Percentiles rank a stretch among this genome's conserved stretches.
These are phyloP conservation scores for Tricholaema leucomelas DNA, from an alignment of 2,113 vertebrate species.

Conservation along the genomic window DNA sequence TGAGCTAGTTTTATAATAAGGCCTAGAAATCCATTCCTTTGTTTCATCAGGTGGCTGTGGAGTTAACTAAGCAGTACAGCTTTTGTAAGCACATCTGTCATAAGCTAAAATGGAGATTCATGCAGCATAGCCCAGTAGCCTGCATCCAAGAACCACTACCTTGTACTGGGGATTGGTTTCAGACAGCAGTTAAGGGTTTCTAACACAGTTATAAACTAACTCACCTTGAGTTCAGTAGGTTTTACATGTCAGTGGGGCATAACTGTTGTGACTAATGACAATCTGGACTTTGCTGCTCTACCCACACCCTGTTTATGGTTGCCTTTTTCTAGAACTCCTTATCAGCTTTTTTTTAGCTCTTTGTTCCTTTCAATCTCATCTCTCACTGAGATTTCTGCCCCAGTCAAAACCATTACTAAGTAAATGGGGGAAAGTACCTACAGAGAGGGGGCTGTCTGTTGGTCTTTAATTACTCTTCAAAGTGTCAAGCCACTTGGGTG, in stretches of 20 bases:
- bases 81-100: background rate
- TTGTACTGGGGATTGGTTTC: background rate
- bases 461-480: background rate
- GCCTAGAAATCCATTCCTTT: background rate
- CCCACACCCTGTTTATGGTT: background rate
- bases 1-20: background rate
- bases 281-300: background rate
- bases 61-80: background rate
- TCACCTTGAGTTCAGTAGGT: background rate
- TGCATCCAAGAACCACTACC: background rate
- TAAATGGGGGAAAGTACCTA: background rate
- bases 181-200: background rate
- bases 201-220: background rate
- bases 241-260: background rate
- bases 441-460: background rate
- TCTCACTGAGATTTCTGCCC: background rate
- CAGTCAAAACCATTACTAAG: background rate
- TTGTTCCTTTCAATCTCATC: background rate
- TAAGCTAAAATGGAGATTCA: background rate
- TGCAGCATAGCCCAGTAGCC: background rate
- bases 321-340: background rate
- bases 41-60: background rate
- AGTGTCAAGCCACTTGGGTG: background rate
- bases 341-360: background rate
- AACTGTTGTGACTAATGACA: conserved; percentile 24